A percentile compares a stretch with the other conserved stretches of the same genome.
Evolutionary conservation across 2,797 vertebrate species (phyloP).

Genomic region (Clarias fuscus): DNA sequence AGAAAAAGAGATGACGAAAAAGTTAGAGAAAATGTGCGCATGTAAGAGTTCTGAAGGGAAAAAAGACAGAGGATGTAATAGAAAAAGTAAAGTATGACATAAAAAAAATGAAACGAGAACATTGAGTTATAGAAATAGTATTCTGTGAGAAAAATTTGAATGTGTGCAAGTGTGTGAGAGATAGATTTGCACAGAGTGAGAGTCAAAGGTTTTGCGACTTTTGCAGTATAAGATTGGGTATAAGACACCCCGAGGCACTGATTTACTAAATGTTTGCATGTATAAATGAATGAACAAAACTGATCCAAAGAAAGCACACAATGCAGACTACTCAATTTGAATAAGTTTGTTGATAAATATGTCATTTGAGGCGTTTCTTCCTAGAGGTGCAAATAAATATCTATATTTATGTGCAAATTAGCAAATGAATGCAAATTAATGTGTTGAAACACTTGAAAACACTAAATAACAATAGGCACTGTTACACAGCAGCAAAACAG

Average conservation of each 20-base stretch:
- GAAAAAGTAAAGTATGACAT: not conserved
- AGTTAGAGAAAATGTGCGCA: not conserved
- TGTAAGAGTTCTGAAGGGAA: not conserved
- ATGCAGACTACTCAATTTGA: too few species aligned
- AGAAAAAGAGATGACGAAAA: not conserved
- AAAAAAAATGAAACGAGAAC: not conserved
- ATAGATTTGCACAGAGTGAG: not conserved
- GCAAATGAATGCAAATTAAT: not conserved
- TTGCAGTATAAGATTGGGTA: not conserved
- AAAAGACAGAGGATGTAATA: not conserved
- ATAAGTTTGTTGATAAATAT: not conserved
- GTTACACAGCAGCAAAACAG: not conserved
- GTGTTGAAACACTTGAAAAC: not conserved
- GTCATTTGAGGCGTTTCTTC: not conserved
- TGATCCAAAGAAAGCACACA: too few species aligned
- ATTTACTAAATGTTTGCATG: not conserved
- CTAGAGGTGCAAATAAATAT: not conserved
- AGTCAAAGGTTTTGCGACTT: not conserved
- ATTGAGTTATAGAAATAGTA: not conserved
- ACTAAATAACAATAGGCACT: not conserved
- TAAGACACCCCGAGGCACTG: not conserved
- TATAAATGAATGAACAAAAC: not conserved
- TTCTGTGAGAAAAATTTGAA: not conserved
- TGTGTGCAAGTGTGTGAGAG: not conserved
- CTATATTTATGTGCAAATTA: not conserved